phyloP scores from a whole-genome alignment of 2,888 invertebrate species.

The Rotaria sp. region DNA sequence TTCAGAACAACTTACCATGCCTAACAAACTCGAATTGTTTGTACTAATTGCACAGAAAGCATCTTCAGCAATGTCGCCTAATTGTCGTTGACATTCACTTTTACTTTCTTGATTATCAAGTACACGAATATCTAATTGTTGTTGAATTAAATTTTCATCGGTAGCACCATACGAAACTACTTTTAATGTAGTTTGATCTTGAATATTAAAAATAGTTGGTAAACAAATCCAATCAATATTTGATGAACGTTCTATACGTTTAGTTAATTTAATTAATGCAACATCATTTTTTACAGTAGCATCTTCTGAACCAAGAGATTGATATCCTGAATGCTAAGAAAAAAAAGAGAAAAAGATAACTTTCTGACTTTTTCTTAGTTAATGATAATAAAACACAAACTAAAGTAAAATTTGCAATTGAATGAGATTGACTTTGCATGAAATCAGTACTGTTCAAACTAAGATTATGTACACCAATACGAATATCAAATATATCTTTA shows the following conservation, averaged over 20 bases:
- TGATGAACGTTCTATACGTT: constrained; percentile 8
- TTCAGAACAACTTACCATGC: neutral
- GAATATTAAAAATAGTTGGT: neutral
- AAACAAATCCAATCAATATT: neutral
- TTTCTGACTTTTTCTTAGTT: neutral
- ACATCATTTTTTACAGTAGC: neutral
- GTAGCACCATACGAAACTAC: neutral
- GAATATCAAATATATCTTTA: constrained; percentile 30
- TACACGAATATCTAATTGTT: constrained; percentile 14
- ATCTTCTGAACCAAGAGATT: neutral
- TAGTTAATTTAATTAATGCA: constrained; percentile 15
- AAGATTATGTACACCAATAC: constrained; percentile 8
- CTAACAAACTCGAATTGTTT: neutral
- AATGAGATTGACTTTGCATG: neutral
- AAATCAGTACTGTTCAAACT: constrained; percentile 9
- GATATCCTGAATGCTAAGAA: neutral
- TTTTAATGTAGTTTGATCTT: constrained; percentile 16
- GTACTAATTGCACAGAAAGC: neutral
- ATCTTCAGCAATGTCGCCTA: neutral
- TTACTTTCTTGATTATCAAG: neutral
- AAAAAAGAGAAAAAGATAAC: neutral
- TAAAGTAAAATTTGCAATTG: neutral
- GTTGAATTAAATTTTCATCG: neutral
- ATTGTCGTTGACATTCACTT: neutral
- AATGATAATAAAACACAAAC: neutral